Percentiles rank a stretch among this genome's conserved stretches.
These are phyloP conservation scores for Nemopilema nomurai DNA, from an alignment of 30 jellyfish, hydroid and myxozoan genomes.

Conservation along the genomic window DNA sequence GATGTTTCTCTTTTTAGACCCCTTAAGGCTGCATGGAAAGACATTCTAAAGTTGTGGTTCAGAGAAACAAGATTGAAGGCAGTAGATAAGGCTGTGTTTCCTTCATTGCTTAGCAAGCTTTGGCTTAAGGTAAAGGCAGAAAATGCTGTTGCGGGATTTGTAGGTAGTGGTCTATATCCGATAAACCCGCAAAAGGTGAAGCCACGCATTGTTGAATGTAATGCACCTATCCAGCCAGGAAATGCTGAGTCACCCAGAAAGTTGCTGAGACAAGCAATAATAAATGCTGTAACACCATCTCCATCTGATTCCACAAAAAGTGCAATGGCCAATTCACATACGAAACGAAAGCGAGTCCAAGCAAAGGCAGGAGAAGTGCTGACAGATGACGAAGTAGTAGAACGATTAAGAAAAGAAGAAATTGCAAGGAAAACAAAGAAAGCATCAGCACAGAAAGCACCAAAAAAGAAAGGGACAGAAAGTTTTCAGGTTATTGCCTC, in stretches of 20 bases:
- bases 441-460: conserved; percentile 10
- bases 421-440: conserved; percentile 17
- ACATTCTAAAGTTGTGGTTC: conserved; percentile 31
- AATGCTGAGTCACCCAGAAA: conserved; percentile 29
- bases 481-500: conserved; percentile 17
- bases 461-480: conserved; percentile 8
- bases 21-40: conserved; percentile 38
- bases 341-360: conserved; percentile 38
- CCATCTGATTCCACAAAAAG: conserved; percentile 28
- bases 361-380: conserved; percentile 34
- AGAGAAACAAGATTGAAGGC: conserved; percentile 40
- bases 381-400: conserved; percentile 20
- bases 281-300: conserved; percentile 29
- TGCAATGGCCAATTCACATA: conserved; percentile 39
- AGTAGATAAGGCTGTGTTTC: conserved; percentile 56
- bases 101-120: conserved; percentile 30
- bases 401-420: conserved; percentile 24
- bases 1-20: conserved; percentile 43
- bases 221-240: background rate
- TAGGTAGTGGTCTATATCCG: conserved; percentile 55
- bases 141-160: conserved; percentile 49
- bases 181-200: conserved; percentile 13
- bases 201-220: conserved; percentile 10
- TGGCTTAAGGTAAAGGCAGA: conserved; percentile 32
- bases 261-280: conserved; percentile 38